These are phyloP conservation scores for Pseudochromis fuscus DNA, from an alignment of 2,797 vertebrate species.

Conservation along the genomic window DNA sequence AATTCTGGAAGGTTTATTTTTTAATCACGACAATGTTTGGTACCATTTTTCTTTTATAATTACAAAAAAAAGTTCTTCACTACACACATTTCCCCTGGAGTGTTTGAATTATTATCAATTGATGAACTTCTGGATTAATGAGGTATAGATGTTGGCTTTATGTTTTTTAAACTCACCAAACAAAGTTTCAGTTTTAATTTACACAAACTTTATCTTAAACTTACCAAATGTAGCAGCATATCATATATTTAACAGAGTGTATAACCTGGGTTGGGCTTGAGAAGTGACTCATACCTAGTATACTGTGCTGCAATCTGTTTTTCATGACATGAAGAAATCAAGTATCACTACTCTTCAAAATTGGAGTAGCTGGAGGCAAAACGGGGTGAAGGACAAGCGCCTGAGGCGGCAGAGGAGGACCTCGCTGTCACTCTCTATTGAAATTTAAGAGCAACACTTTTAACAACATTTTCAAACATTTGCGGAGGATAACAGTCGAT, in stretches of 20 bases:
- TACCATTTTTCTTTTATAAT: no score
- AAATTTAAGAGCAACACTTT: slow-evolving; percentile 39
- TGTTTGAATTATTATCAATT: background rate
- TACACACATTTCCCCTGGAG: background rate
- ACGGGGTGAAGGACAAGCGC: slow-evolving; percentile 29
- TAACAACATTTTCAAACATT: slow-evolving; percentile 24
- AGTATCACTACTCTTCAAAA: slow-evolving; percentile 35
- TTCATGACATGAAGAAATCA: slow-evolving; percentile 29
- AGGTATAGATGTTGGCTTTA: no score
- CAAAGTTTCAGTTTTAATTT: no score
- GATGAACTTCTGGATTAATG: background rate
- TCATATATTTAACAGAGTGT: slow-evolving; percentile 14
- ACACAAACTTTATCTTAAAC: background rate
- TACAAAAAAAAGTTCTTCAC: no score
- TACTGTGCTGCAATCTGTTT: slow-evolving; percentile 1
- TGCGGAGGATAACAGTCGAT: slow-evolving; percentile 38
- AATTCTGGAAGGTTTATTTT: no score
- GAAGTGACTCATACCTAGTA: slow-evolving; percentile 54
- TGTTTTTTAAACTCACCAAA: no score
- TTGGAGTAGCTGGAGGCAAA: slow-evolving; percentile 35
- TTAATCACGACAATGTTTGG: no score
- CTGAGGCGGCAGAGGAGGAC: slow-evolving; percentile 12
- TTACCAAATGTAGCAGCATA: background rate
- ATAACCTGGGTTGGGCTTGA: slow-evolving; percentile 28
- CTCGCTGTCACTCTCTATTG: background rate